Percentiles rank a stretch among this genome's conserved stretches.
These are phyloP conservation scores for Lithophane ornitopus DNA, from an alignment of 2,888 invertebrate species.

Conservation along the genomic window DNA sequence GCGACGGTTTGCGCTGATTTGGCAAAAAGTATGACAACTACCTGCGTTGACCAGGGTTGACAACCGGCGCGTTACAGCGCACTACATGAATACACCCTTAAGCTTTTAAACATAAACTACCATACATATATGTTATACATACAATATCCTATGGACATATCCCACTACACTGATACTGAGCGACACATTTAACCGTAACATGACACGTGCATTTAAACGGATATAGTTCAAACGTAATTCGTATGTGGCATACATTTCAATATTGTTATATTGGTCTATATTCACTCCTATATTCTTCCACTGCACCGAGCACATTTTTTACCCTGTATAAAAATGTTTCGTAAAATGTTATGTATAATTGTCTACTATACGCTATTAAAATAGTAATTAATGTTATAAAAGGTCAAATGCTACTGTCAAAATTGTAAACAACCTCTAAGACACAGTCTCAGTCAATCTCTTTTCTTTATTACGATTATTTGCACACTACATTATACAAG, in stretches of 20 bases:
- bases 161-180: not conserved
- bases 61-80: no score
- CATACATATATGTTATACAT: not conserved
- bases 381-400: not conserved
- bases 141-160: not conserved
- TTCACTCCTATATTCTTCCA: no score
- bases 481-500: not conserved
- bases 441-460: no score
- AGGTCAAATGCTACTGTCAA: not conserved
- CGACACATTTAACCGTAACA: not conserved
- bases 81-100: not conserved
- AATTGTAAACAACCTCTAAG: not conserved
- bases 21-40: no score
- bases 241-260: not conserved
- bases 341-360: not conserved
- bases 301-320: not conserved
- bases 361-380: not conserved
- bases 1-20: no score
- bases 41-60: no score
- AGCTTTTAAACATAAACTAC: not conserved
- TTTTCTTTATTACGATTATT: not conserved
- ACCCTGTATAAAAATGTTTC: no score
- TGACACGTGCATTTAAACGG: not conserved
- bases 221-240: not conserved
- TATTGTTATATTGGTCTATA: not conserved